Evolutionary conservation across 2,797 vertebrate species (phyloP).

Genomic region (Potorous gilbertii): DNA sequence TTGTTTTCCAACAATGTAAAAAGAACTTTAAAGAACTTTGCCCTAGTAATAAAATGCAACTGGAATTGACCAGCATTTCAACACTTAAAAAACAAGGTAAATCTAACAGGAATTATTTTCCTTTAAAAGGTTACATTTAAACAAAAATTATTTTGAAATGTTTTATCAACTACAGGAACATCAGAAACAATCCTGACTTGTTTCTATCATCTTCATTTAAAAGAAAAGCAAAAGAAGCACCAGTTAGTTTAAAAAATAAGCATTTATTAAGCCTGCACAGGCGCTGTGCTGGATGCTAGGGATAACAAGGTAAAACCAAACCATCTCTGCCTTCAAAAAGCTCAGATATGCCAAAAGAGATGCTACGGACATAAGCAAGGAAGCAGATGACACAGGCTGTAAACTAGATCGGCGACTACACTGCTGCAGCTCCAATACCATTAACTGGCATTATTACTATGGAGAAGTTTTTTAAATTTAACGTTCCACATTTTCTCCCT

Average conservation of each 20-base stretch:
- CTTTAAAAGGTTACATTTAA: not conserved
- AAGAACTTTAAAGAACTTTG: not conserved
- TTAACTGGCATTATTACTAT: not conserved
- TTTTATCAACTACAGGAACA: not conserved
- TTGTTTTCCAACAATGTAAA: not conserved
- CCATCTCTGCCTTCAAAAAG: not conserved
- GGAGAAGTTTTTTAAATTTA: not conserved
- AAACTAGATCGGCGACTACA: not conserved
- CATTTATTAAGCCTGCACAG: not conserved
- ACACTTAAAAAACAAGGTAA: not conserved
- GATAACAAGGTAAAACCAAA: not conserved
- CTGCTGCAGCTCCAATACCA: not conserved
- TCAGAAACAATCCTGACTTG: not conserved
- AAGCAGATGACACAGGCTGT: not conserved
- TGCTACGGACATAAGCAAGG: not conserved
- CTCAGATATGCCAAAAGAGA: not conserved
- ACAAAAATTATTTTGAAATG: not conserved
- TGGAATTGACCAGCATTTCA: not conserved
- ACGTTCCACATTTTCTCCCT: not conserved
- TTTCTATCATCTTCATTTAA: not conserved
- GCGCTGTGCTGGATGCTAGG: not conserved
- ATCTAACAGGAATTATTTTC: not conserved
- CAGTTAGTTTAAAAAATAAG: not conserved
- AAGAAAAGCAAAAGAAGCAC: not conserved
- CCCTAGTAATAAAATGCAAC: not conserved